A percentile compares a stretch with the other conserved stretches of the same genome.
Evolutionary conservation across 23 tunicate species (phyloP).

Genomic region (Corella eumyota): DNA sequence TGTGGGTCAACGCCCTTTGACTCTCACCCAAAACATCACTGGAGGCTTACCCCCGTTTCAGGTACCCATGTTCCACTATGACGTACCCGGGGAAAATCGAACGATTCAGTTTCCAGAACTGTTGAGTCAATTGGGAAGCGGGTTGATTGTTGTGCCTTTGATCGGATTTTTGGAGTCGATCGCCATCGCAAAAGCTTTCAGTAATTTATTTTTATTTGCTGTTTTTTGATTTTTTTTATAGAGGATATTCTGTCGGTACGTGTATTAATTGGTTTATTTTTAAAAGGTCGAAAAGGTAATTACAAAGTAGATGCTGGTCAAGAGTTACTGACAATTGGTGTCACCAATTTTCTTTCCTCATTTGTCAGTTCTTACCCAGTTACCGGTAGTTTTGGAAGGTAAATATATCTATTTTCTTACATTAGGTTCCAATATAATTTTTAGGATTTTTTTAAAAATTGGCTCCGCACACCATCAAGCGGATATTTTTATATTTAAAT

Average conservation of each 20-base stretch:
- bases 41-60: slow-evolving; percentile 48
- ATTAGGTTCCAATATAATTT: background rate
- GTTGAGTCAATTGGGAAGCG: slow-evolving; percentile 42
- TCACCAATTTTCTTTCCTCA: slow-evolving; percentile 39
- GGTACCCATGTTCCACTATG: slow-evolving; percentile 28
- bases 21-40: slow-evolving; percentile 50
- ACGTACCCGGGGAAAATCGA: slow-evolving; percentile 26
- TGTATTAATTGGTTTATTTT: background rate
- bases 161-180: slow-evolving; percentile 80
- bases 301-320: slow-evolving; percentile 71
- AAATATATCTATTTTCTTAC: background rate
- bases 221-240: background rate
- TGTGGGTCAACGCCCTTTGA: slow-evolving; percentile 29
- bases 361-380: slow-evolving; percentile 53
- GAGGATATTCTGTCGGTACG: background rate
- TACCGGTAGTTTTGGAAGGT: slow-evolving; percentile 84
- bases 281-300: slow-evolving; percentile 41
- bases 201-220: slow-evolving; percentile 10
- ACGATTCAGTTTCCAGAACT: slow-evolving; percentile 34
- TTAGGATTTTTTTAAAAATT: background rate
- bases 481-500: too few species aligned
- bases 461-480: too few species aligned
- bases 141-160: slow-evolving; percentile 59
- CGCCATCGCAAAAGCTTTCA: slow-evolving; percentile 88
- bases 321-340: slow-evolving; percentile 68